Percentiles rank a stretch among this genome's conserved stretches.
These are phyloP conservation scores for Ichneumoninae sp. DNA, from an alignment of 2,888 invertebrate genomes.

Conservation along the genomic window DNA sequence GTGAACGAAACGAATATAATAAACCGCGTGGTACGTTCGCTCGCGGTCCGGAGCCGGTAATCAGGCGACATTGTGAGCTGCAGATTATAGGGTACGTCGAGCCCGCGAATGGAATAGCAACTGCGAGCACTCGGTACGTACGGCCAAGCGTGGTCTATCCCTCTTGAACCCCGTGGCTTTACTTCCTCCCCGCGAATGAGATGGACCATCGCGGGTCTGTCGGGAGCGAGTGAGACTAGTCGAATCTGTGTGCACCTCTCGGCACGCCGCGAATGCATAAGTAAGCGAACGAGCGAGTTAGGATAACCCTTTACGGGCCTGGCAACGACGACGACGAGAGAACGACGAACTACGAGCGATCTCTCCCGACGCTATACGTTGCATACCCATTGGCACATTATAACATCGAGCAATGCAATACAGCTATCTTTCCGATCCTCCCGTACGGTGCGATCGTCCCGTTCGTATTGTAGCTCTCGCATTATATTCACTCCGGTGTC, in stretches of 20 bases:
- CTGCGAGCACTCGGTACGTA: neutral
- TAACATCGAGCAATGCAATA: conserved; percentile 53
- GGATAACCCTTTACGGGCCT: conserved; percentile 68
- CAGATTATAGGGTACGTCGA: conserved; percentile 78
- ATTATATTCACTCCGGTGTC: conserved; percentile 44
- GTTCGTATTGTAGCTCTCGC: conserved; percentile 43
- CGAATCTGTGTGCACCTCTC: conserved; percentile 29
- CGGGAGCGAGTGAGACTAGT: conserved; percentile 57
- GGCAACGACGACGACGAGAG: conserved; percentile 55
- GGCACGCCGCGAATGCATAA: conserved; percentile 77
- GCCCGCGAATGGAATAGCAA: conserved; percentile 60
- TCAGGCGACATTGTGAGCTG: conserved; percentile 79
- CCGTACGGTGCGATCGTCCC: conserved; percentile 46
- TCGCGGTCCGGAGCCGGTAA: conserved; percentile 71
- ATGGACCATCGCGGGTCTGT: conserved; percentile 59
- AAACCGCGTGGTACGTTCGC: conserved; percentile 2
- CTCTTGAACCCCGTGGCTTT: conserved; percentile 30
- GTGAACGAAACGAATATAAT: conserved; percentile 72
- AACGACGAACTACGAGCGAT: conserved; percentile 67
- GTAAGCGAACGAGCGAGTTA: conserved; percentile 74
- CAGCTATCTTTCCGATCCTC: conserved; percentile 64
- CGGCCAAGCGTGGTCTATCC: conserved; percentile 18
- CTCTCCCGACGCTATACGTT: conserved; percentile 60
- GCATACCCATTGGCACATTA: conserved; percentile 71
- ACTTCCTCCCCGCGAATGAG: conserved; percentile 58